A percentile compares a stretch with the other conserved stretches of the same genome.
phyloP scores from a whole-genome alignment of 2,797 vertebrate genomes.

The Hybognathus amarus region DNA sequence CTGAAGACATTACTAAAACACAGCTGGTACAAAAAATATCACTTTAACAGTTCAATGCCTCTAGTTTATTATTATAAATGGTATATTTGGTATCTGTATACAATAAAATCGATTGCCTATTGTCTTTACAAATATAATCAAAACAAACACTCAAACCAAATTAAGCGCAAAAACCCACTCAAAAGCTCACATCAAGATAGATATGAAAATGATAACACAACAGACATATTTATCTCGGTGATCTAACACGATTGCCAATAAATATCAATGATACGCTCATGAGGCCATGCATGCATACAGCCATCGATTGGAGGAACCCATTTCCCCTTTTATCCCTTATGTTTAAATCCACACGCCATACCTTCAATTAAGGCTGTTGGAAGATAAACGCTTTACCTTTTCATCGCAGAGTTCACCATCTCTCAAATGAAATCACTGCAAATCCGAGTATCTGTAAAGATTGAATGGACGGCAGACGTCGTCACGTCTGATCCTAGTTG shows the following conservation, averaged over 20 bases:
- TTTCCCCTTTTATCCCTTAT: neutral
- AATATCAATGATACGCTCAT: neutral
- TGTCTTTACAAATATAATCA: neutral
- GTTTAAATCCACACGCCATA: neutral
- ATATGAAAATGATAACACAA: neutral
- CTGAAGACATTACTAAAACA: neutral
- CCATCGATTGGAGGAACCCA: neutral
- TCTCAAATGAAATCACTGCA: neutral
- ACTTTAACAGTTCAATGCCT: neutral
- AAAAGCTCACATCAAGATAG: neutral
- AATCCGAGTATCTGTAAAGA: neutral
- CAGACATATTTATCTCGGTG: too few relatives aligned
- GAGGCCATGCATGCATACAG: slow-evolving; percentile 2
- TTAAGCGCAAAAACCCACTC: too few relatives aligned
- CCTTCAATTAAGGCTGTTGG: neutral
- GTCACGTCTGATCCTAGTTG: slow-evolving; percentile 31
- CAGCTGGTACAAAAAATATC: neutral
- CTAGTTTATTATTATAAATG: neutral
- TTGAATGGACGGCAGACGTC: neutral
- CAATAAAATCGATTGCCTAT: neutral
- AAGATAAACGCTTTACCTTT: slow-evolving; percentile 33
- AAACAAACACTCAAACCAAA: neutral
- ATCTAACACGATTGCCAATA: neutral
- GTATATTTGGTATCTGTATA: neutral
- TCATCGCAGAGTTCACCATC: slow-evolving; percentile 41